These are phyloP conservation scores for Ichneumoninae sp. DNA, from an alignment of 2,888 invertebrate species.

Conservation along the genomic window DNA sequence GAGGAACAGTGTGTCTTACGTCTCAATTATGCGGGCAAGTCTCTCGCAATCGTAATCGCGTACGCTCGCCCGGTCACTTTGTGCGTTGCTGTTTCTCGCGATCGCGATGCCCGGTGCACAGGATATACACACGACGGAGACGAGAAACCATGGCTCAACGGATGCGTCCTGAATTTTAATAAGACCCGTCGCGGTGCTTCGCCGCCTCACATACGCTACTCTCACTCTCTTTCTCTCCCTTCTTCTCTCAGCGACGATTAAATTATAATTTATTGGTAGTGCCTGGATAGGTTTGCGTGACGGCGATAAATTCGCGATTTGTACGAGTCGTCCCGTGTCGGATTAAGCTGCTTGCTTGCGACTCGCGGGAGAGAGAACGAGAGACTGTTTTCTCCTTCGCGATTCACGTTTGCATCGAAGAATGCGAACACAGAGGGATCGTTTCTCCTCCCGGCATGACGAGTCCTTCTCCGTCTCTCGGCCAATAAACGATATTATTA, in stretches of 20 bases:
- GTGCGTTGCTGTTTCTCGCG: conserved; percentile 46
- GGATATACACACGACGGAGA: conserved; percentile 16
- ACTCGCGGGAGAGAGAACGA: not conserved
- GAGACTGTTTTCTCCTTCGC: conserved; percentile 37
- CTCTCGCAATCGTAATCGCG: conserved; percentile 58
- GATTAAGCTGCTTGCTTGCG: conserved; percentile 56
- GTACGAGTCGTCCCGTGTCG: conserved; percentile 69
- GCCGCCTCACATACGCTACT: conserved; percentile 22
- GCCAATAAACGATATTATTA: conserved; percentile 62
- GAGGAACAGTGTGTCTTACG: conserved; percentile 48
- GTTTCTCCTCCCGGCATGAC: not conserved
- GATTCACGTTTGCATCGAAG: conserved; percentile 28
- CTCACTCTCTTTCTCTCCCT: conserved; percentile 32
- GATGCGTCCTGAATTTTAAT: conserved; percentile 66
- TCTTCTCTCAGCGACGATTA: conserved; percentile 61
- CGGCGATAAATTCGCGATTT: conserved; percentile 73
- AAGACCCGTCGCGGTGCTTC: conserved; percentile 50
- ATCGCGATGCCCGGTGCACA: conserved; percentile 8
- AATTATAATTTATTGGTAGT: conserved; percentile 70
- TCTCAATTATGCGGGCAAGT: conserved; percentile 65
- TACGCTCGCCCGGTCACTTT: conserved; percentile 21
- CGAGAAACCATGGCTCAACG: conserved; percentile 49
- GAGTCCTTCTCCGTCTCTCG: conserved; percentile 29
- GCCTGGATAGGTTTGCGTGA: conserved; percentile 59
- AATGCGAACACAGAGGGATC: conserved; percentile 37